Conservation (phyloP, 2,888 invertebrate species). For the Hartigia nigra region DNA sequence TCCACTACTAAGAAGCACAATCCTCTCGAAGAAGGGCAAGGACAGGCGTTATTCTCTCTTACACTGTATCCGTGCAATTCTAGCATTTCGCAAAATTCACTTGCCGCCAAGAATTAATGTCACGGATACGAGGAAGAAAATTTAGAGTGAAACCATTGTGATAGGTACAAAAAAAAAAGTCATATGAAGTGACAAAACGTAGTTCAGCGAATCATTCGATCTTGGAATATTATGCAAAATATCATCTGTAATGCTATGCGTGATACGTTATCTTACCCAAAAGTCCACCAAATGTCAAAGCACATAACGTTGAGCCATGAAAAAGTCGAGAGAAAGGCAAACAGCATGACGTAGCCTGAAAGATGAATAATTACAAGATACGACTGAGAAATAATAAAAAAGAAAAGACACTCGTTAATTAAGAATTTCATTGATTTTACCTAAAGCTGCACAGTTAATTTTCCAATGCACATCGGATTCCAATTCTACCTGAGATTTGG, state of each 20-base stretch:
- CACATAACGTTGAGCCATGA: conserved; percentile 85
- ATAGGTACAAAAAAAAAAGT: not conserved
- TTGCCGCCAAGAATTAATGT: not conserved
- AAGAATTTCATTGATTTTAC: not conserved
- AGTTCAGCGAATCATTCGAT: not conserved
- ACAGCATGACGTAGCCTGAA: conserved; percentile 76
- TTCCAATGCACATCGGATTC: not conserved
- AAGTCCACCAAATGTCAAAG: conserved; percentile 85
- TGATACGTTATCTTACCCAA: conserved; percentile 73
- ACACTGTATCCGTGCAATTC: not conserved
- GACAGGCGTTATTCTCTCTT: not conserved
- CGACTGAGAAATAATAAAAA: not conserved
- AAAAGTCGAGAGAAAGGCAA: conserved; percentile 78
- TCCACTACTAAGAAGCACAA: not conserved
- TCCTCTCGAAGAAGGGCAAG: not conserved
- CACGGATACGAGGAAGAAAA: not conserved
- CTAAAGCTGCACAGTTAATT: not conserved
- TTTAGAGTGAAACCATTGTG: not conserved
- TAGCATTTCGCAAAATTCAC: not conserved
- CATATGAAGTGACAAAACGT: not conserved
- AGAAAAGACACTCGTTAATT: not conserved
- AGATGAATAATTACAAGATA: conserved; percentile 37
- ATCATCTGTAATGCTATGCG: not conserved
- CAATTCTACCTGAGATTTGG: conserved; percentile 27
- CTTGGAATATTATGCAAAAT: not conserved